phyloP scores from a whole-genome alignment of 2,797 vertebrate genomes.

The Pyrocephalus nanus region DNA sequence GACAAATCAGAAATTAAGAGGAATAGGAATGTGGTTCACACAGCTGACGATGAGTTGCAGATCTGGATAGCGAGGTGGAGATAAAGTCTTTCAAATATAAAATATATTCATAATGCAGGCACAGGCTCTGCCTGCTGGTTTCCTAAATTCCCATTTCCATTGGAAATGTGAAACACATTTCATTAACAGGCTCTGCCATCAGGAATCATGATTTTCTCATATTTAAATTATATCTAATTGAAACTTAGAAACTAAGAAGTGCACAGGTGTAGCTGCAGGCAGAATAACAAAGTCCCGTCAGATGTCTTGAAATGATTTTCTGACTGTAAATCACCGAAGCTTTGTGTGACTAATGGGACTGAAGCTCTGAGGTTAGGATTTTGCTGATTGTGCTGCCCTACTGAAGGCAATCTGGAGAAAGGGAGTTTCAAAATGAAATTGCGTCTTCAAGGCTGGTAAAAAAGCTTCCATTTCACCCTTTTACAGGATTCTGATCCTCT shows the following conservation, averaged over 20 bases:
- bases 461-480: slow-evolving; percentile 3
- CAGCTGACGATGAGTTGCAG: not conserved
- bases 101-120: slow-evolving; percentile 20
- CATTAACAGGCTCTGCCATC: slow-evolving; percentile 40
- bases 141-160: slow-evolving; percentile 48
- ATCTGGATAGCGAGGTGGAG: not conserved
- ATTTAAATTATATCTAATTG: slow-evolving; percentile 61
- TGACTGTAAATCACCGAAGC: slow-evolving; percentile 37
- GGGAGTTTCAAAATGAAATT: slow-evolving; percentile 39
- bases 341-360: slow-evolving; percentile 40
- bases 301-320: slow-evolving; percentile 50
- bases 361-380: slow-evolving; percentile 34
- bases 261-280: slow-evolving; percentile 58
- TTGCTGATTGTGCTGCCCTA: slow-evolving; percentile 43
- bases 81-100: slow-evolving; percentile 23
- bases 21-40: not conserved
- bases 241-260: slow-evolving; percentile 50
- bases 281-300: slow-evolving; percentile 34
- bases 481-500: not conserved
- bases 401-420: not conserved
- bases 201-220: slow-evolving; percentile 51
- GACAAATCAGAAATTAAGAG: not conserved
- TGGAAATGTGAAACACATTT: slow-evolving; percentile 53
- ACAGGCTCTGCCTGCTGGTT: slow-evolving; percentile 33
- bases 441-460: slow-evolving; percentile 18